Percentiles rank a stretch among this genome's conserved stretches.
These are phyloP conservation scores for Herpetotheres cachinnans DNA, from an alignment of 2,113 vertebrate species.

Conservation along the genomic window DNA sequence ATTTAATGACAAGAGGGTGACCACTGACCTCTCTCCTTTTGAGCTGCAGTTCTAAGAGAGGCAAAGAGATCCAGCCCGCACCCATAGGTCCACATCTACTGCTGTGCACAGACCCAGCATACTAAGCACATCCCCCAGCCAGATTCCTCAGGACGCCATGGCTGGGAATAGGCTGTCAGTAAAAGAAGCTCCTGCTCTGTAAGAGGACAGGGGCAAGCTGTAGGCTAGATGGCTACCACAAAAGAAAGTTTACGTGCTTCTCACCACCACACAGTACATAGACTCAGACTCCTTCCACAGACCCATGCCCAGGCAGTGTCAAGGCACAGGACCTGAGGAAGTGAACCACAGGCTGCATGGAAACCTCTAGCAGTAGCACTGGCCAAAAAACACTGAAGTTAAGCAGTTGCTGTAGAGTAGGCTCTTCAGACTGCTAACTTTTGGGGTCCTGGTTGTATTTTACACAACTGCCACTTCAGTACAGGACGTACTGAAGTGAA, in stretches of 20 bases:
- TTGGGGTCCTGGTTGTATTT: neutral
- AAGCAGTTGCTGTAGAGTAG: neutral
- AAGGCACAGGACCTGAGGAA: neutral
- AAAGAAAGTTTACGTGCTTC: rapidly evolving
- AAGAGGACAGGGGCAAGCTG: neutral
- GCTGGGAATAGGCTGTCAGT: neutral
- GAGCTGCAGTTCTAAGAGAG: neutral
- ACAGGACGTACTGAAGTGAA: neutral
- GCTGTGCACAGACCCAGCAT: rapidly evolving
- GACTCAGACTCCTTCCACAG: neutral
- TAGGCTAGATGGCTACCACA: neutral
- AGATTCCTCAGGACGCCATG: neutral
- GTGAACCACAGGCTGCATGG: neutral
- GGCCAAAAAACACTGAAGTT: too few relatives aligned
- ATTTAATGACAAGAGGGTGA: neutral
- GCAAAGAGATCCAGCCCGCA: neutral
- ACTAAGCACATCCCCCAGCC: neutral
- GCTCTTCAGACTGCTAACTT: neutral
- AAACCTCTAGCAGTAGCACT: neutral
- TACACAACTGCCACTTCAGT: neutral
- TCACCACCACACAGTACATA: rapidly evolving
- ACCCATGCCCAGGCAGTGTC: rapidly evolving
- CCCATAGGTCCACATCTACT: rapidly evolving
- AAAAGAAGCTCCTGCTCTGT: neutral
- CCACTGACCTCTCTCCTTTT: neutral